Conservation (phyloP, 2,797 vertebrate species). For the Hydrocynus forskahlii region DNA sequence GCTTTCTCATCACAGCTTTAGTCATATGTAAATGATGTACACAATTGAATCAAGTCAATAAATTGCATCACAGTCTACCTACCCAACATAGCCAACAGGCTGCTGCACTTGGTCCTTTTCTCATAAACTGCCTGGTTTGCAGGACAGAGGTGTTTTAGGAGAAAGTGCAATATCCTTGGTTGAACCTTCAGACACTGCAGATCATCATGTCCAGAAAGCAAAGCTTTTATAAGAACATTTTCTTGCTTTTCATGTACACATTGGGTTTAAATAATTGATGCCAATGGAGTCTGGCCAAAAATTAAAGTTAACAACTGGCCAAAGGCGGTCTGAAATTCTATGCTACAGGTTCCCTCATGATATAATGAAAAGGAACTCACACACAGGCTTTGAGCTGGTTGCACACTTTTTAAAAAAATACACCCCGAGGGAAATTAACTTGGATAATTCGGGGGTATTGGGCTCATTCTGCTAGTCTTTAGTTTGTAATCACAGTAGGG, state of each 20-base stretch:
- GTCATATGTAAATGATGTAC: too few species aligned
- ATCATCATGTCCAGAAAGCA: conserved; percentile 44
- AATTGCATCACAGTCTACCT: neutral
- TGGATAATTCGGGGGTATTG: conserved; percentile 60
- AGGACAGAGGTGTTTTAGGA: neutral
- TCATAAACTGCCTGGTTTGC: conserved; percentile 39
- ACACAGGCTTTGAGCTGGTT: conserved; percentile 52
- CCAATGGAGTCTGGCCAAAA: conserved; percentile 54
- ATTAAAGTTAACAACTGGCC: conserved; percentile 63
- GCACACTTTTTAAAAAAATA: conserved; percentile 59
- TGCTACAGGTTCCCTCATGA: conserved; percentile 56
- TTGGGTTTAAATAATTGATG: conserved; percentile 69
- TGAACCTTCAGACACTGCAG: conserved; percentile 39
- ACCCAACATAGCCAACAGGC: conserved; percentile 1
- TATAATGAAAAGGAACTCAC: conserved; percentile 68
- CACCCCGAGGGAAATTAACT: conserved; percentile 62
- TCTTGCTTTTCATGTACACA: conserved; percentile 48
- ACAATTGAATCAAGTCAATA: neutral
- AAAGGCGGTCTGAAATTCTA: conserved; percentile 52
- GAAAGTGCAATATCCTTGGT: conserved; percentile 27
- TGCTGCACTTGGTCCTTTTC: conserved; percentile 22
- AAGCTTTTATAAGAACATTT: conserved; percentile 41
- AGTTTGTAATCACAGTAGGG: conserved; percentile 35
- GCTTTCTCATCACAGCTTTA: too few species aligned
- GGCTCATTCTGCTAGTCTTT: conserved; percentile 38